Evolutionary conservation across 2,113 vertebrate genomes (phyloP), one percentile per base, ranked within the genome.

Genomic region (Salvator merianae): DNA sequence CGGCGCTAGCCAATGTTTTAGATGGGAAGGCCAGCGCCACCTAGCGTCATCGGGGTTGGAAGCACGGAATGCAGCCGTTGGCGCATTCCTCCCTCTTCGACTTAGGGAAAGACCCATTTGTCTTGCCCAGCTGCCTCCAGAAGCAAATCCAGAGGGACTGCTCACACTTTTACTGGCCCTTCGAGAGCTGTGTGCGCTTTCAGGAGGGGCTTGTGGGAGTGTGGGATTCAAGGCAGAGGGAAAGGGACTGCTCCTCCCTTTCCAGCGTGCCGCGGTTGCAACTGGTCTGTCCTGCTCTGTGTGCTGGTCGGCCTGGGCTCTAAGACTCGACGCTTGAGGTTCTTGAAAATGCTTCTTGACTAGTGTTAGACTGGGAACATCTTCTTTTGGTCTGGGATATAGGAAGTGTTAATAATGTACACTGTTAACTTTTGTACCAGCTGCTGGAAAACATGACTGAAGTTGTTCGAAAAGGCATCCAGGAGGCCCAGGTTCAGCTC

Each of bases 401-500:
- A 26, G 77, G 79, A 43, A 36, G 18, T 36, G 26, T 18, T 74
- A 86, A 4, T 85, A 82, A 62, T 43, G 2, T 22, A 26, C 34
- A 9, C 68, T 66, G 50, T 82, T 89, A 50, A 85, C 63, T 0
- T 87, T 89, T 87, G 93, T 62, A 86, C 83, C 89, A 99, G 99
- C 94, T 99, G 32, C 87, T 99, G 92, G 98, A 99, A 94, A 99
- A 99, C 93, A 99, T 99, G 98, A 99, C 98, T 0, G 99, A 99
- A 90, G 97, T 99, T 38, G 97, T 99, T 87, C 97, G 97, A 92
- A 98, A 97, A 93, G 99, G 99, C 47, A 99, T 99, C 88, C 95
- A 96, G 93, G 98, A 99, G 93, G 99, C 99, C 10, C 98, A 99
- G 53, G 93, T 95, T 43, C 97, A 99, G 89, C 96, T 99, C 50